A percentile compares a stretch with the other conserved stretches of the same genome.
Conservation (phyloP, 2,888 invertebrate genomes). For the Hermodice carunculata region DNA sequence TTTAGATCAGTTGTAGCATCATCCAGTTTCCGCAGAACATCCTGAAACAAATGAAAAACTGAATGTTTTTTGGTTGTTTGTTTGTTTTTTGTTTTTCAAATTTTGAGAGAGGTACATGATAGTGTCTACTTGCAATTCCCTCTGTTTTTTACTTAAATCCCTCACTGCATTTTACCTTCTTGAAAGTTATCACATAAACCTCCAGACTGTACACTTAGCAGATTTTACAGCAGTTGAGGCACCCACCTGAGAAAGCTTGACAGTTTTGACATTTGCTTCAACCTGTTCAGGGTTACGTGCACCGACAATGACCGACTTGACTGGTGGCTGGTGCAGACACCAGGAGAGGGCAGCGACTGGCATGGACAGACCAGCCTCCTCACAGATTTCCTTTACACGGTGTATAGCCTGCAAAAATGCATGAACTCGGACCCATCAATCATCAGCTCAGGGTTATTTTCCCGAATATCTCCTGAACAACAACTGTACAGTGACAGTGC, state of each 20-base stretch:
- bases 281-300: constrained; percentile 60
- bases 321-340: constrained; percentile 55
- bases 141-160: too few relatives aligned
- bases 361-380: constrained; percentile 53
- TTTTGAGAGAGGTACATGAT: too few relatives aligned
- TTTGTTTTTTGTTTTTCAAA: too few relatives aligned
- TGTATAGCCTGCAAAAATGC: constrained; percentile 48
- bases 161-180: too few relatives aligned
- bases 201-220: too few relatives aligned
- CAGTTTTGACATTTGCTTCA: constrained; percentile 52
- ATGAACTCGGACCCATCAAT: neutral
- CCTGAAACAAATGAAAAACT: constrained; percentile 43
- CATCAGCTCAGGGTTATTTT: too few relatives aligned
- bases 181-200: too few relatives aligned
- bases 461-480: too few relatives aligned
- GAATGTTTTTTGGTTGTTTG: too few relatives aligned
- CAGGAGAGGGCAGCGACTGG: constrained; percentile 57
- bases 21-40: constrained; percentile 48
- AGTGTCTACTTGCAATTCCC: too few relatives aligned
- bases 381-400: constrained; percentile 52
- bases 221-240: neutral
- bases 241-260: constrained; percentile 53
- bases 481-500: too few relatives aligned
- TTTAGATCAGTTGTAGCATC: constrained; percentile 56
- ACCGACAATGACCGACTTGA: constrained; percentile 57